These are phyloP conservation scores for Tympanuchus pallidicinctus DNA, from an alignment of 2,113 vertebrate genomes.

Conservation along the genomic window DNA sequence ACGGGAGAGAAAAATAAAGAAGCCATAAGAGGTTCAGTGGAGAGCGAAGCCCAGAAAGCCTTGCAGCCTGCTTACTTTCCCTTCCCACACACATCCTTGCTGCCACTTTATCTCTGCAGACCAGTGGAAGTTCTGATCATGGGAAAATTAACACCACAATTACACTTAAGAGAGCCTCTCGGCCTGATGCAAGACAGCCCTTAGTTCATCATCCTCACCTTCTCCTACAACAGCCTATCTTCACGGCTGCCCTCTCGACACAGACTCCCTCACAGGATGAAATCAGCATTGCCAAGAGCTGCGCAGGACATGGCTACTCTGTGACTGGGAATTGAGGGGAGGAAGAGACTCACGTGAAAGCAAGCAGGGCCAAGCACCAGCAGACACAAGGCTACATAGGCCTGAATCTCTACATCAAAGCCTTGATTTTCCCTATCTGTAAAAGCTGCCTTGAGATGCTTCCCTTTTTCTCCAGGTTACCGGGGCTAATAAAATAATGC, in stretches of 20 bases:
- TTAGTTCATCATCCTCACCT: neutral
- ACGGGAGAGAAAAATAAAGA: neutral
- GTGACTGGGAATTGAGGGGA: neutral
- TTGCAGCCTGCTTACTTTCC: neutral
- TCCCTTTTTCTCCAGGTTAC: neutral
- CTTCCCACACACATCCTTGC: neutral
- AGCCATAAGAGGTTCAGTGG: neutral
- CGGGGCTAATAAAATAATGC: neutral
- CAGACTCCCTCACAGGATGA: neutral
- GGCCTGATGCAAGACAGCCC: neutral
- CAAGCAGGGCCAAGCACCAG: neutral
- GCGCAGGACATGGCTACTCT: neutral
- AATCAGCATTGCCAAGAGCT: neutral
- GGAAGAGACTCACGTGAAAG: neutral
- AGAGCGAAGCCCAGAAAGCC: neutral
- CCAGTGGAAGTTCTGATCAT: neutral
- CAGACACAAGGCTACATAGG: neutral
- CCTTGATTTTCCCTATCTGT: neutral
- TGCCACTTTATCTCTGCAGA: neutral
- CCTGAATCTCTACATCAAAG: neutral
- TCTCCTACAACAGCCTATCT: neutral
- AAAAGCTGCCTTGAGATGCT: neutral
- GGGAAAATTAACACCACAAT: neutral
- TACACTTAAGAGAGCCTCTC: neutral
- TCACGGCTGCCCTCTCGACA: neutral